Conservation (phyloP, 2,113 vertebrate genomes). For the Hippocampus abdominalis region DNA sequence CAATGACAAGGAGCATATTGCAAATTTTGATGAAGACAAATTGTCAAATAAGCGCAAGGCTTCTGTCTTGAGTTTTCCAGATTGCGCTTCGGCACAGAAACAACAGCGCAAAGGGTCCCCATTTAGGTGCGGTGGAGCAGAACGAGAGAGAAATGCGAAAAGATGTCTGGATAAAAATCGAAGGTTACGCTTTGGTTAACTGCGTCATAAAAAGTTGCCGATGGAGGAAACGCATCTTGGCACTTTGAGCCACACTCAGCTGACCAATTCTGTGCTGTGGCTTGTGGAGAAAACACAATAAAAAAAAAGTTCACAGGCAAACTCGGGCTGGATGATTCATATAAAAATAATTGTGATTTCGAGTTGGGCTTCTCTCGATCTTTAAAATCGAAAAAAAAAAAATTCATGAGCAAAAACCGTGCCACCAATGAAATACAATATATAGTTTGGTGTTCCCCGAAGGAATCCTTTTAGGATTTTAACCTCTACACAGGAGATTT, state of each 20-base stretch:
- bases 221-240: constrained; percentile 46
- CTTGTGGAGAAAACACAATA: constrained; percentile 9
- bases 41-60: constrained; percentile 32
- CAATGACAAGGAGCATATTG: constrained; percentile 45
- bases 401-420: too few species aligned
- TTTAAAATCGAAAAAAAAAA: too few species aligned
- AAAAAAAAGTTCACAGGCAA: constrained; percentile 16
- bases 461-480: too few species aligned
- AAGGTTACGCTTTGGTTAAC: constrained; percentile 48
- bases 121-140: background rate
- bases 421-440: too few species aligned
- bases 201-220: constrained; percentile 50
- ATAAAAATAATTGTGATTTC: background rate
- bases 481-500: background rate
- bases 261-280: constrained; percentile 13
- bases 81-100: background rate
- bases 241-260: constrained; percentile 6
- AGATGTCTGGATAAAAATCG: constrained; percentile 28
- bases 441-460: too few species aligned
- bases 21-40: constrained; percentile 48
- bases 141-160: constrained; percentile 22
- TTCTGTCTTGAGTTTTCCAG: constrained; percentile 7
- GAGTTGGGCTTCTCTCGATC: too few species aligned
- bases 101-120: constrained; percentile 16
- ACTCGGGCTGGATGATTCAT: background rate